Evolutionary conservation across 2,797 vertebrate genomes (phyloP), one percentile per base, ranked within the genome.

Genomic region (Aldrovandia affinis): DNA sequence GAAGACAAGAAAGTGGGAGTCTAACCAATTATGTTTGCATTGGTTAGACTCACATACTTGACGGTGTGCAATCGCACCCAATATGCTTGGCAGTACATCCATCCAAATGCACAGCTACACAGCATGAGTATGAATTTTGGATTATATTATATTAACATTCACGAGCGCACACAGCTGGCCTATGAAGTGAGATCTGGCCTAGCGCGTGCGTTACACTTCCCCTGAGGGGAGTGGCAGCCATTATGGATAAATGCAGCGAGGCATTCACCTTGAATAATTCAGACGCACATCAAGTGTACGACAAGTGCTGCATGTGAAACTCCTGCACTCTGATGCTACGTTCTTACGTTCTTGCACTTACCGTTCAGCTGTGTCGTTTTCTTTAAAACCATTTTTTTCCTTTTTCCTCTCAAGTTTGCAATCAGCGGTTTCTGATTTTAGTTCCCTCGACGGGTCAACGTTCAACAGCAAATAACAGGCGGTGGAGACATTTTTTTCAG

Each of bases 191-290:
- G 42, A 50, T 70, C 47, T 42, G 28, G 14, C 65, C 83, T 84
- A 55, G 70, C 63, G 57, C 3, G 44, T 55, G 15, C 39, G 78
- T 84, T 39, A 78, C 59, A 80, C 47, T 63, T 39, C 55, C 22
- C 57, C 42, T 25, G 54, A 44, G 77, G 42, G 30, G 12, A 42
- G 22, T 22, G 25, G 55, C 50, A 54, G 10, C 20, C 33, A 39
- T 12, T 59, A 68, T 33, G 54, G 78, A 68, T 80, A 80, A 84
- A 80, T 44, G 57, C 54, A 25, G 12, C 70, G 2, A 42, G 52
- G 44, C 22, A 30, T 47, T 84, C 44, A 36, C 36, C 83, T 68
- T 80, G 78, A 80, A 84, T 84, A 84, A 84, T 84, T 79, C 63
- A 80, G 47, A 68, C 20, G 61, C 33, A 68, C 57, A n/a, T 33